Evolutionary conservation across 2,888 invertebrate genomes (phyloP).

Genomic region (Apomyelois bistriatella): DNA sequence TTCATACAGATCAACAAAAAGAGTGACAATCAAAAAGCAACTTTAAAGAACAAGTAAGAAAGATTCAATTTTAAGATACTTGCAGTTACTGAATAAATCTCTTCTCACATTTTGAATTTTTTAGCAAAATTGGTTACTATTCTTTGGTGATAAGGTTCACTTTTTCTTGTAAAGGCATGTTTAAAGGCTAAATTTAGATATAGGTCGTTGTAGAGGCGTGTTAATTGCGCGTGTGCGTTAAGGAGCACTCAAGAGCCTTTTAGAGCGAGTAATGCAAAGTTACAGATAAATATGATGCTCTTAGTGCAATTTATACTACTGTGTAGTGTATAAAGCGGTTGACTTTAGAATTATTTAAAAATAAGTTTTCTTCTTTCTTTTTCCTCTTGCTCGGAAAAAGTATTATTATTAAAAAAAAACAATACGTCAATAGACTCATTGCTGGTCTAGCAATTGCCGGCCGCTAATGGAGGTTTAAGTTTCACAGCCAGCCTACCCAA

Average conservation of each 20-base stretch:
- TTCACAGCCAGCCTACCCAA: no score
- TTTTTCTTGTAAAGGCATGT: neutral
- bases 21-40: neutral
- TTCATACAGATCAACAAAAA: neutral
- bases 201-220: slow-evolving; percentile 43
- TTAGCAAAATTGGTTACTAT: neutral
- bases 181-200: slow-evolving; percentile 44
- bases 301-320: slow-evolving; percentile 3
- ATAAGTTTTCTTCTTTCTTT: no score
- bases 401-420: no score
- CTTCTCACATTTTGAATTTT: neutral
- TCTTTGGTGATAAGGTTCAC: neutral
- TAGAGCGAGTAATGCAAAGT: slow-evolving; percentile 7
- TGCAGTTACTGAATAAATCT: neutral
- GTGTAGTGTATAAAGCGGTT: neutral
- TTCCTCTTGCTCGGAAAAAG: no score
- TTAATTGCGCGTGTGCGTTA: slow-evolving; percentile 48
- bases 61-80: neutral
- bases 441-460: no score
- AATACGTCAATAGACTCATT: no score
- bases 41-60: neutral
- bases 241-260: slow-evolving; percentile 40
- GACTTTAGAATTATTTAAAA: neutral
- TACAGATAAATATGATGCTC: slow-evolving; percentile 8
- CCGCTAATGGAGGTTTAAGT: no score